phyloP scores from a whole-genome alignment of 2,113 vertebrate genomes.

The Trachemys scripta region DNA sequence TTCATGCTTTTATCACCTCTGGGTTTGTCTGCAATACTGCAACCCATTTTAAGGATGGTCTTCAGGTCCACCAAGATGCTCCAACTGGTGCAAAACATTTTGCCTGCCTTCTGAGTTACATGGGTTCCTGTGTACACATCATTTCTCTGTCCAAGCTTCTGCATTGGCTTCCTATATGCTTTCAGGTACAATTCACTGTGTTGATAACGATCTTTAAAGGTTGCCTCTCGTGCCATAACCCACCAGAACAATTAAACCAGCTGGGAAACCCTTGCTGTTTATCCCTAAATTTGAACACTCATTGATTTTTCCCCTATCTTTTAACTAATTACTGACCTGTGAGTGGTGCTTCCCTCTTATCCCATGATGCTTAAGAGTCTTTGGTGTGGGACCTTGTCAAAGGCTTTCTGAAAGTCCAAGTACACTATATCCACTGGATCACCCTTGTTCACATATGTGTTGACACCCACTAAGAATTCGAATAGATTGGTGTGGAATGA shows the following conservation, averaged over 20 bases:
- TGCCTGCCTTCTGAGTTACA: background rate
- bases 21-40: background rate
- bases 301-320: background rate
- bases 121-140: background rate
- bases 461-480: too few relatives aligned
- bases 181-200: fast-evolving
- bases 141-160: background rate
- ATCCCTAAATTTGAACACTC: background rate
- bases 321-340: too few relatives aligned
- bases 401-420: too few relatives aligned
- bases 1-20: background rate
- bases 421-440: too few relatives aligned
- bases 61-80: background rate
- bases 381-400: too few relatives aligned
- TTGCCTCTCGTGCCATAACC: background rate
- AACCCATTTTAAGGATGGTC: background rate
- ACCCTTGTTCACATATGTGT: too few relatives aligned
- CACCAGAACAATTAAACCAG: background rate
- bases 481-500: too few relatives aligned
- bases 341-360: too few relatives aligned
- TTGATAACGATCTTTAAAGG: background rate
- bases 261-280: background rate
- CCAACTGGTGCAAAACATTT: background rate
- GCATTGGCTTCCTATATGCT: background rate
- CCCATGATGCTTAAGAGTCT: too few relatives aligned